Evolutionary conservation across 1,140 invertebrate species (phyloP).

Genomic region (Hycleus phaleratus): DNA sequence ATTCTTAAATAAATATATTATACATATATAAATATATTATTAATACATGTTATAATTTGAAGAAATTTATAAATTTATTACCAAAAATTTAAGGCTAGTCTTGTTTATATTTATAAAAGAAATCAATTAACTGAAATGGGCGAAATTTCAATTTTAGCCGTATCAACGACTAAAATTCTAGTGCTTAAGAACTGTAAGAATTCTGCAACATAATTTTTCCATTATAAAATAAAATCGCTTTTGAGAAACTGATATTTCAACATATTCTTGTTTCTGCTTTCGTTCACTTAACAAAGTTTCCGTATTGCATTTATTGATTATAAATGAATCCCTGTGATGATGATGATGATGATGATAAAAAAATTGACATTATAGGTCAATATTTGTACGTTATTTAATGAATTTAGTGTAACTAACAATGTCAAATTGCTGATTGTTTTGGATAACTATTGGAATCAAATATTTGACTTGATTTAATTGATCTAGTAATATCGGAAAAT

Average conservation of each 20-base stretch:
- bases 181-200: slow-evolving; percentile 1
- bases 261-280: background rate
- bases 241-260: background rate
- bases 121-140: background rate
- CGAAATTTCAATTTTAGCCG: too few species aligned
- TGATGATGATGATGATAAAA: slow-evolving; percentile 12
- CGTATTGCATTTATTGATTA: slow-evolving; percentile 13
- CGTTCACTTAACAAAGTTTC: background rate
- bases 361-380: slow-evolving; percentile 19
- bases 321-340: slow-evolving; percentile 32
- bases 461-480: background rate
- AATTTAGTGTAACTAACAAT: background rate
- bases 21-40: background rate
- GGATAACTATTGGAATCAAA: background rate
- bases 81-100: slow-evolving; percentile 11
- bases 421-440: background rate
- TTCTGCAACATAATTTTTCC: background rate
- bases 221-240: background rate
- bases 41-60: slow-evolving; percentile 5
- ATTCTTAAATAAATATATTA: too few species aligned
- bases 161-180: slow-evolving; percentile 1
- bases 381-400: slow-evolving; percentile 21
- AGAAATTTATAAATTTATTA: background rate
- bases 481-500: background rate
- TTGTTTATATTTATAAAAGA: slow-evolving; percentile 5